Base-by-base conservation (phyloP, 1,140 invertebrate genomes). In the Sesamia nonagrioides region DNA sequence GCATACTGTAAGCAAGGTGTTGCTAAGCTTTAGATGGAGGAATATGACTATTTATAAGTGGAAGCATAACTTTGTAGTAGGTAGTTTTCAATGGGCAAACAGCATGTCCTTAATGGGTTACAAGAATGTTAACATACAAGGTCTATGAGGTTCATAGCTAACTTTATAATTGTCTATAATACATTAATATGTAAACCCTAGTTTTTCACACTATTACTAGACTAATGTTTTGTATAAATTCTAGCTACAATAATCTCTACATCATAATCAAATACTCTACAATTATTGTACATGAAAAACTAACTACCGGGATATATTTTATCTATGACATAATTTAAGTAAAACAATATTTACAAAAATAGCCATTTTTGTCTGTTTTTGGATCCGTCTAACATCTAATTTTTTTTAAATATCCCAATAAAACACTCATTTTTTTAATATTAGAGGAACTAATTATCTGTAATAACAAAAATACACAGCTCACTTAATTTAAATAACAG, bases 331-430 rank as follows among this genome's bases (percentile, higher is more conserved):
- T 92, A 93, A 92, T 91, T 92, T 91, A 92, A 91, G 91, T 93
- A 91, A 93, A 91, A 92, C 78, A 82, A 90, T 94, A 94, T 94
- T 94, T 94, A 94, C 93, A 94, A 94, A 93, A 94, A 93, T 94
- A 94, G 91, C 91, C 92, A 91, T 86, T 90, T 75, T 89, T 88
- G 84, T 91, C 82, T 89, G 85, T 63, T 86, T 90, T 91, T 91
- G 88, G 88, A 91, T 90, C 86, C 81, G 80, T 84, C 87, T 92
- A 92, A 77, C 82, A 42, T 85, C 86, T 89, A 91, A 86, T 82
- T 82, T 86, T 40, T 61, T 90, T 80, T n/a, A n/a, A 77, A 71
- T 84, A 84, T 83, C 76, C 84, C 82, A 87, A 86, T 79, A 80
- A 84, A 87, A 89, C 77, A 78, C 88, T 85, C 85, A 80, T 83